phyloP scores from a whole-genome alignment of 2,113 vertebrate species.

The Neodon shergylaensis region DNA sequence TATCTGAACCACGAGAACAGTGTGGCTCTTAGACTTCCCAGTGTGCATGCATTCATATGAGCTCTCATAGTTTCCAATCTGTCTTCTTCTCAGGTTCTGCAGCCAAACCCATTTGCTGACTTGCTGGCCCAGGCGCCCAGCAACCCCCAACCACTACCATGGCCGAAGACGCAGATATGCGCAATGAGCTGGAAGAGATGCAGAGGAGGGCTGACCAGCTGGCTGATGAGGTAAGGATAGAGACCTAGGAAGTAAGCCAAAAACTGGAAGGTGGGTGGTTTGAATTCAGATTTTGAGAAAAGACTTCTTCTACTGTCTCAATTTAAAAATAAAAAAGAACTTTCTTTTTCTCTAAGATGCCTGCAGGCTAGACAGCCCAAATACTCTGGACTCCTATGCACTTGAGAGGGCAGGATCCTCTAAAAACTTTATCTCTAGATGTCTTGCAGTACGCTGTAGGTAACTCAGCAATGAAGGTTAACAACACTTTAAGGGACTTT shows the following conservation, averaged over 20 bases:
- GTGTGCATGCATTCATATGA: not conserved
- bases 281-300: not conserved
- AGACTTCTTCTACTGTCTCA: not conserved
- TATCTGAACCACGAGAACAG: not conserved
- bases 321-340: not conserved
- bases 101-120: constrained; percentile 74
- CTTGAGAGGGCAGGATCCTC: not conserved
- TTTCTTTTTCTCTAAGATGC: not conserved
- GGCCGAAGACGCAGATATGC: constrained; percentile 98
- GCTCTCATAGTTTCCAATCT: constrained; percentile 34
- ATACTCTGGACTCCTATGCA: not conserved
- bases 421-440: not conserved
- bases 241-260: not conserved
- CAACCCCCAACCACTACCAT: constrained; percentile 89
- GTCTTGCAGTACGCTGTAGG: not conserved
- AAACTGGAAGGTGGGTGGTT: not conserved
- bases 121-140: constrained; percentile 84
- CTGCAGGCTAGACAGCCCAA: not conserved
- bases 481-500: constrained; percentile 4
- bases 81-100: constrained; percentile 81
- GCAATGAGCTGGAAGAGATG: constrained; percentile 99
- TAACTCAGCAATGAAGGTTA: not conserved
- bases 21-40: not conserved
- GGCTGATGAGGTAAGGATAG: constrained; percentile 93
- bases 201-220: constrained; percentile 98